phyloP scores from a whole-genome alignment of 2,888 invertebrate species.

The Stramonita haemastoma region DNA sequence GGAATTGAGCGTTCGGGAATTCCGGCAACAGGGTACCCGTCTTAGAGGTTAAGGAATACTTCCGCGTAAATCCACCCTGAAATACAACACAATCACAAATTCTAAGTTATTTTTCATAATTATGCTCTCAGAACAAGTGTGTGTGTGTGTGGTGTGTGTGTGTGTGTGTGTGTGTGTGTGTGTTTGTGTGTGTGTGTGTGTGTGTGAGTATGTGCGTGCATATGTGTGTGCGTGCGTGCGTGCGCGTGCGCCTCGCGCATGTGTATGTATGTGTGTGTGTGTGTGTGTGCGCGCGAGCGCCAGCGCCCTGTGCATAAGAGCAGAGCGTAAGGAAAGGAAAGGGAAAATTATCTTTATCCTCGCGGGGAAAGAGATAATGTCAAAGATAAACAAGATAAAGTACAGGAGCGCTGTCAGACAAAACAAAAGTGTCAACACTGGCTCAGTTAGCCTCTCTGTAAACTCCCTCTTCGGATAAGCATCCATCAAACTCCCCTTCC shows the following conservation, averaged over 20 bases:
- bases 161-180: background rate
- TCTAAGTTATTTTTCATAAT: too few species aligned
- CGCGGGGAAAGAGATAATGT: too few species aligned
- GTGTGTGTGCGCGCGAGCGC: background rate
- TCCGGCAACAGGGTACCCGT: conserved; percentile 77
- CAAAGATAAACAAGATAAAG: too few species aligned
- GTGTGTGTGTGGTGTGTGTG: background rate
- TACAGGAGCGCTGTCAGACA: too few species aligned
- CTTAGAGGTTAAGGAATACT: conserved; percentile 76
- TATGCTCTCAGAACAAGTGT: too few species aligned
- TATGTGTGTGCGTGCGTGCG: background rate
- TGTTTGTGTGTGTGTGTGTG: background rate
- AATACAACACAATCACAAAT: background rate
- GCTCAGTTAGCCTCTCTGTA: too few species aligned
- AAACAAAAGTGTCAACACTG: too few species aligned
- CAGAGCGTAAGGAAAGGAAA: too few species aligned
- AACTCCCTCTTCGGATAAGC: too few species aligned
- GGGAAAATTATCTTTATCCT: too few species aligned
- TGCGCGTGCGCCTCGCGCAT: conserved; percentile 1
- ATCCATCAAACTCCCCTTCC: too few species aligned
- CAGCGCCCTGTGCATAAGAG: too few species aligned
- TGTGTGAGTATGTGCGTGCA: background rate
- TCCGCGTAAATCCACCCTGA: conserved; percentile 75
- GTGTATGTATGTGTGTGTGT: conserved; percentile 1
- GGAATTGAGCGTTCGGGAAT: conserved; percentile 73